Percentiles rank a stretch among this genome's conserved stretches.
Evolutionary conservation across 2,888 invertebrate genomes (phyloP).

Genomic region (Drosophila trichaetosa): DNA sequence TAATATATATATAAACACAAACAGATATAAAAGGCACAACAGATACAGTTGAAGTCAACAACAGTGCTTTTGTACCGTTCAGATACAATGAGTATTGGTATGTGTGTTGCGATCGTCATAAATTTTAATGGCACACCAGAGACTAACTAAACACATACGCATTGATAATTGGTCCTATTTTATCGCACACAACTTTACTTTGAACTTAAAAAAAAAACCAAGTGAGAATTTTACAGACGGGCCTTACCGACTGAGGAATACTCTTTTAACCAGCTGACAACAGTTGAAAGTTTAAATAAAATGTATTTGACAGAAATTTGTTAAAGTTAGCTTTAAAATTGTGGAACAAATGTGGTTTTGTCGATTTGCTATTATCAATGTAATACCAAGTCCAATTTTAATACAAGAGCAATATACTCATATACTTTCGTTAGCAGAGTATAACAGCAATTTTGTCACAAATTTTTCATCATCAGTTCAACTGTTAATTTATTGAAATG

Average conservation of each 20-base stretch:
- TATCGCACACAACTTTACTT: constrained; percentile 14
- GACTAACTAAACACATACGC: constrained; percentile 6
- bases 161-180: constrained; percentile 13
- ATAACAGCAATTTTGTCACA: neutral
- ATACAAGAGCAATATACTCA: neutral
- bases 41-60: constrained; percentile 6
- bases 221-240: neutral
- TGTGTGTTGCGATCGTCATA: neutral
- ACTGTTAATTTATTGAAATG: neutral
- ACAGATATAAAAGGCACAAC: neutral
- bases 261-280: neutral
- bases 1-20: neutral
- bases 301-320: neutral
- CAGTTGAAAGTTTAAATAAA: neutral
- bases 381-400: neutral
- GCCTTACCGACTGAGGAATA: neutral
- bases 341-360: neutral
- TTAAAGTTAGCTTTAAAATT: neutral
- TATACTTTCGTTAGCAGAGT: neutral
- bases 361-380: neutral
- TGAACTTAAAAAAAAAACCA: neutral
- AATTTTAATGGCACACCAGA: constrained; percentile 6
- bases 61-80: constrained; percentile 2
- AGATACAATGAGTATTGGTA: neutral
- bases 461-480: neutral